phyloP scores from a whole-genome alignment of 2,888 invertebrate genomes.

The Salticus scenicus region DNA sequence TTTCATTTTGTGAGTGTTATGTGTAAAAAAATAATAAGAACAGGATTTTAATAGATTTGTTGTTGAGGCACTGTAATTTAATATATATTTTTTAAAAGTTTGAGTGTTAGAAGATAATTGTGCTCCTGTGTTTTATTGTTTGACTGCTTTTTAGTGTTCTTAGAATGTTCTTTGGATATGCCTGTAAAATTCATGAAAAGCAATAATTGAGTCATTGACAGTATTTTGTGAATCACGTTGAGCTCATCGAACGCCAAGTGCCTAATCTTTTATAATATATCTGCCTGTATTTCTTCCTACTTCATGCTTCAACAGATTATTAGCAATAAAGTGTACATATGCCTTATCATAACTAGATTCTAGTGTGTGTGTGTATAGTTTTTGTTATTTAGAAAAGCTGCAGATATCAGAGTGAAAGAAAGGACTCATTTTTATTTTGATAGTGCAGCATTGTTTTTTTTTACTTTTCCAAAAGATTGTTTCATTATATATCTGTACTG shows the following conservation, averaged over 20 bases:
- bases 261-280: conserved; percentile 66
- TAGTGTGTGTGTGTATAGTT: conserved; percentile 55
- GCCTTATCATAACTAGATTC: conserved; percentile 58
- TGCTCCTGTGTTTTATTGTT: too few species aligned
- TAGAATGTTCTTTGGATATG: too few species aligned
- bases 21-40: too few species aligned
- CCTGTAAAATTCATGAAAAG: too few species aligned
- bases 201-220: conserved; percentile 57
- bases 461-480: too few species aligned
- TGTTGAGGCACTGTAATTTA: background rate
- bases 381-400: conserved; percentile 46
- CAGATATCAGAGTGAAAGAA: conserved; percentile 17
- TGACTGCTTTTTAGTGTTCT: too few species aligned
- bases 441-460: too few species aligned
- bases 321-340: conserved; percentile 68
- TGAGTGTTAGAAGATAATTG: too few species aligned
- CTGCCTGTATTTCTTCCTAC: conserved; percentile 66
- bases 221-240: conserved; percentile 67
- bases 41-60: too few species aligned
- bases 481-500: too few species aligned
- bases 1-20: too few species aligned
- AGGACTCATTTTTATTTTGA: background rate
- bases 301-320: conserved; percentile 63
- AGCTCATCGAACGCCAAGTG: conserved; percentile 67
- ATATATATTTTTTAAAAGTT: too few species aligned